Base-by-base conservation (phyloP, 1,140 invertebrate species). In the Sesamia nonagrioides region DNA sequence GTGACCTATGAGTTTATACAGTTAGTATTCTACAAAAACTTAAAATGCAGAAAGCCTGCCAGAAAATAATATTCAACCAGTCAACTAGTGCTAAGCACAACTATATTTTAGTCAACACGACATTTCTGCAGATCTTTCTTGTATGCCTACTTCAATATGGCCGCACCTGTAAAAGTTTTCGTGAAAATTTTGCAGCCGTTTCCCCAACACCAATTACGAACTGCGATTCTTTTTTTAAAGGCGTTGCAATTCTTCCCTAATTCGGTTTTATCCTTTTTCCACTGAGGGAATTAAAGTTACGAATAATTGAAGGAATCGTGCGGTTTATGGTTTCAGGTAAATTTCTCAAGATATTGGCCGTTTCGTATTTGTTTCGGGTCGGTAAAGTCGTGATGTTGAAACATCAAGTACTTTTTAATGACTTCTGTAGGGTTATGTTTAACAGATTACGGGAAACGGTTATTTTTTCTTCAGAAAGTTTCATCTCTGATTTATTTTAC, bases 261-360 rank as follows among this genome's bases (percentile, higher is more conserved):
- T 75, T 75, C 56, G 7, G 72, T 60, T 15, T 75, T 61, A 75
- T 75, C 37, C 72, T 75, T 75, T 75, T 75, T 75, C 61, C 72
- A 75, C 61, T 48, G 54, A n/a, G 56, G 40, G 35, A 75, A 75
- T 75, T 60, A 75, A 48, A 75, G 54, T 1, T 56, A 75, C 56
- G 56, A 75, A 75, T 75, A 61, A 75, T 75, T 61, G 2, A 75
- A 40, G 17, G 21, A 75, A 61, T 60, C 72, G 40, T 40, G 72
- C 56, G 56, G 72, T 75, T 75, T 75, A 75, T 61, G 72, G 56
- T 17, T 27, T 15, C 18, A 9, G 21, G 56, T 61, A 48, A 75
- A 42, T 11, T 61, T 75, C 61, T 75, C 35, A 75, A 61, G 40
- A 61, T 75, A 75, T 61, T 61, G 56, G 17, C 56, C 56, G 18